Percentiles rank a stretch among this genome's conserved stretches.
phyloP scores from a whole-genome alignment of 2,797 vertebrate genomes.

The Craterocephalus amniculus region DNA sequence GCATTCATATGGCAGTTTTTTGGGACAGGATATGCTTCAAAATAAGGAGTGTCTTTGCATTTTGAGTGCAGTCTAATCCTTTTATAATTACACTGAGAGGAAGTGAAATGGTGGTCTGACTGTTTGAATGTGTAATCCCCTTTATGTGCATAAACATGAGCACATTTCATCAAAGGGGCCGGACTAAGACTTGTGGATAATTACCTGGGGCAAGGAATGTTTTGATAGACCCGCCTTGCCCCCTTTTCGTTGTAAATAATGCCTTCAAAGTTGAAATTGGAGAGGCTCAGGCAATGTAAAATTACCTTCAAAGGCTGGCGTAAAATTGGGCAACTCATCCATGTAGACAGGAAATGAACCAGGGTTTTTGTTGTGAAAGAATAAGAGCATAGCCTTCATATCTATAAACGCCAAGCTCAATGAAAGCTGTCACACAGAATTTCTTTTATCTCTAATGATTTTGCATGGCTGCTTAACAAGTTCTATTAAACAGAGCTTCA shows the following conservation, averaged over 20 bases:
- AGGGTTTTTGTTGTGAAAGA: slow-evolving; percentile 78
- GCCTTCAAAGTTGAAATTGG: slow-evolving; percentile 78
- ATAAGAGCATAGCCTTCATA: slow-evolving; percentile 49
- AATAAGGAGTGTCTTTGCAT: slow-evolving; percentile 75
- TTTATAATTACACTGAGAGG: slow-evolving; percentile 81
- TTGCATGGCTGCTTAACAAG: slow-evolving; percentile 48
- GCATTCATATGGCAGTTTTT: slow-evolving; percentile 64
- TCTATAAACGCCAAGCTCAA: slow-evolving; percentile 48
- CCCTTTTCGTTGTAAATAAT: slow-evolving; percentile 69
- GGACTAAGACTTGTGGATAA: slow-evolving; percentile 76
- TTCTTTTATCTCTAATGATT: slow-evolving; percentile 55
- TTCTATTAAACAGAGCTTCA: slow-evolving; percentile 42
- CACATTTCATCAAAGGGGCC: slow-evolving; percentile 75
- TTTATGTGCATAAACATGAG: slow-evolving; percentile 80
- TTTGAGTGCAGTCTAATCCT: slow-evolving; percentile 81
- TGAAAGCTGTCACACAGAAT: slow-evolving; percentile 57
- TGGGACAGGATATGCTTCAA: slow-evolving; percentile 68
- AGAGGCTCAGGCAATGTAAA: slow-evolving; percentile 84
- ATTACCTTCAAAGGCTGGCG: slow-evolving; percentile 85
- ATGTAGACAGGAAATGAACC: slow-evolving; percentile 90
- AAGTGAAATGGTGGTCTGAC: slow-evolving; percentile 73
- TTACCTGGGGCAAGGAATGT: slow-evolving; percentile 75
- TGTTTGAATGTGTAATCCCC: slow-evolving; percentile 79
- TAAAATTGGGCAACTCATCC: slow-evolving; percentile 91
- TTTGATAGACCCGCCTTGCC: slow-evolving; percentile 59